A percentile compares a stretch with the other conserved stretches of the same genome.
Evolutionary conservation across 2,113 vertebrate species (phyloP).

Genomic region (Engraulis encrasicolus): DNA sequence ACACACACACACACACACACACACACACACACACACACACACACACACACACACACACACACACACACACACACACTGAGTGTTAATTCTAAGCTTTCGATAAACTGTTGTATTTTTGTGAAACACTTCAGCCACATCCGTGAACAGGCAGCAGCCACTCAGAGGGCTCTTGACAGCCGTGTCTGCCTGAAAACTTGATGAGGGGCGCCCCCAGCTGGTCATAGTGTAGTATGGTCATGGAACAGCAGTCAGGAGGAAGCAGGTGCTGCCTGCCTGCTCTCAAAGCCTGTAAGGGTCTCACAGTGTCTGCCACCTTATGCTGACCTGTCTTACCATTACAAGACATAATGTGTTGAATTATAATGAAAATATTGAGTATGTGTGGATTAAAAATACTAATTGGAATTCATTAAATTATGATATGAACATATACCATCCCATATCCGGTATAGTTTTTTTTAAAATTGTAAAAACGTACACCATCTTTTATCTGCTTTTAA

Average conservation of each 20-base stretch:
- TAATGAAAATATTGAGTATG: not conserved
- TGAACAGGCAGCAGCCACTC: not conserved
- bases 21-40: not conserved
- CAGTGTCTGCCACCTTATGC: not conserved
- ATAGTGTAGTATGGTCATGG: conserved; percentile 29
- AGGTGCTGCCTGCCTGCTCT: not conserved
- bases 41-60: not conserved
- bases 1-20: not conserved
- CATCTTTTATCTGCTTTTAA: no score
- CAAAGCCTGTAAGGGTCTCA: not conserved
- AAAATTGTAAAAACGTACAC: no score
- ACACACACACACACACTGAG: not conserved
- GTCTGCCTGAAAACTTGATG: conserved; percentile 72
- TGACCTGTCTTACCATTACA: not conserved
- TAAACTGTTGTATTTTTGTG: not conserved
- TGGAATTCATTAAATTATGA: no score
- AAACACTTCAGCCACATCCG: not conserved
- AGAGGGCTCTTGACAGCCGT: not conserved
- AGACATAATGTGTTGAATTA: not conserved
- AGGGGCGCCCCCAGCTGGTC: conserved; percentile 81
- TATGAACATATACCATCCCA: no score
- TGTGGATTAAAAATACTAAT: no score
- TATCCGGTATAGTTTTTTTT: no score
- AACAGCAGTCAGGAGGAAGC: not conserved
- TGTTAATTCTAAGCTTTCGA: not conserved